Percentiles rank a stretch among this genome's conserved stretches.
Conservation (phyloP, 2,888 invertebrate species). For the Griposia aprilina region DNA sequence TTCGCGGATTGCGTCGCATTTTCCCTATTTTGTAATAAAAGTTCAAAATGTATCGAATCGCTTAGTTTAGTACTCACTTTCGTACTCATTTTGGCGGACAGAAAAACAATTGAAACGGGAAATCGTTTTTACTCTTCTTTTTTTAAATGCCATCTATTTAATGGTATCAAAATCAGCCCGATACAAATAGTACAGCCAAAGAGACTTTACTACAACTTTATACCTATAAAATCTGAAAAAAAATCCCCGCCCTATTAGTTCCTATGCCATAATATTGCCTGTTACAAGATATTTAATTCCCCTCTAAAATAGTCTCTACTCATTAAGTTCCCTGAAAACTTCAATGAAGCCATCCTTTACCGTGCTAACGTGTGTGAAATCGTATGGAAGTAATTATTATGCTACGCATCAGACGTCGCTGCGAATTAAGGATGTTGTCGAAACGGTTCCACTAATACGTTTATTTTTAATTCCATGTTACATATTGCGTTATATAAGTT, state of each 20-base stretch:
- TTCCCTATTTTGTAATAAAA: no score
- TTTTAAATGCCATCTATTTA: no score
- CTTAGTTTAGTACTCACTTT: no score
- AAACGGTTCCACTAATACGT: conserved; percentile 53
- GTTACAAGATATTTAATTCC: background rate
- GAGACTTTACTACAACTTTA: no score
- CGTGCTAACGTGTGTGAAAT: conserved; percentile 79
- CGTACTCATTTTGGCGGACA: no score
- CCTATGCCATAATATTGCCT: background rate
- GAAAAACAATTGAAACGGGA: no score
- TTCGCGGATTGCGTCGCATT: no score
- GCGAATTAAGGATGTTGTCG: conserved; percentile 76
- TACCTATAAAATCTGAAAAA: no score
- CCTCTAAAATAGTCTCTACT: background rate
- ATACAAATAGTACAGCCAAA: no score
- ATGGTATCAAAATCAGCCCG: no score
- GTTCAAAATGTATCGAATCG: no score
- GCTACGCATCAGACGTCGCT: conserved; percentile 75
- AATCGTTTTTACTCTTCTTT: no score
- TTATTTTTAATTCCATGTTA: conserved; percentile 56
- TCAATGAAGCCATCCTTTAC: conserved; percentile 56
- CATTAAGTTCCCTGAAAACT: conserved; percentile 33
- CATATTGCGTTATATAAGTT: conserved; percentile 50
- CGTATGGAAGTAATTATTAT: conserved; percentile 82
- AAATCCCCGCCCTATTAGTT: background rate